Evolutionary conservation across 2,113 vertebrate species (phyloP), one percentile per base, ranked within the genome.

Genomic region (Stegostoma tigrinum): DNA sequence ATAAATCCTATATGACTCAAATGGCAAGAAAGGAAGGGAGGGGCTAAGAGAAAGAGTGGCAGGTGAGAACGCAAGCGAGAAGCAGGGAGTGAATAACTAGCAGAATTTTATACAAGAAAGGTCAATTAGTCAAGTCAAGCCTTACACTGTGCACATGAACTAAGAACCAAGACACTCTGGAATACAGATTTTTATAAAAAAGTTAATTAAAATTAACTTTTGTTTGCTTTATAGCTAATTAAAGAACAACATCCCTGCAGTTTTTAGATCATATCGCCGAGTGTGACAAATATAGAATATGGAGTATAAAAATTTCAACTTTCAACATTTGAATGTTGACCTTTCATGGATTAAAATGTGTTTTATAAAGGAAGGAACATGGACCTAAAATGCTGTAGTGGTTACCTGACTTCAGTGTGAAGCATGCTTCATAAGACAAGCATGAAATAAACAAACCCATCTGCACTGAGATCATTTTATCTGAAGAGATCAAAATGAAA

Each of bases 1-100:
- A 64, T 38, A 61, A 93, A 38, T 93, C 90, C 64, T 30, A 30
- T 55, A 30, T 95, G 97, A 21, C 96, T 95, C 80, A 78, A n/a
- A 7, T 96, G 85, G 89, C 38, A 8, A 45, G 14, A 0, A 24
- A 85, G 17, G 52, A 8, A 30, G 23, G 17, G 66, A 24, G 19
- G 34, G 7, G 38, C 3, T 48, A 30, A 38, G 30, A 55, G 55
- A 61, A 38, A 27, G 67, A 68, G 23, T 14, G 52, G 72, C 2
- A 55, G 42, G 45, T 15, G 23, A 78, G 48, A 78, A 27, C 42
- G 34, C 78, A 55, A 0, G 61, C n/a, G 34, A 55, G 17, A 34
- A 96, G 6, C 27, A 27, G 96, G 66, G n/a, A 96, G 93, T 95
- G n/a, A 55, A 95, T 0, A 3, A 93, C 4, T 83, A 38, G 38